These are phyloP conservation scores for Coendou prehensilis DNA, from an alignment of 2,797 vertebrate species.

Conservation along the genomic window DNA sequence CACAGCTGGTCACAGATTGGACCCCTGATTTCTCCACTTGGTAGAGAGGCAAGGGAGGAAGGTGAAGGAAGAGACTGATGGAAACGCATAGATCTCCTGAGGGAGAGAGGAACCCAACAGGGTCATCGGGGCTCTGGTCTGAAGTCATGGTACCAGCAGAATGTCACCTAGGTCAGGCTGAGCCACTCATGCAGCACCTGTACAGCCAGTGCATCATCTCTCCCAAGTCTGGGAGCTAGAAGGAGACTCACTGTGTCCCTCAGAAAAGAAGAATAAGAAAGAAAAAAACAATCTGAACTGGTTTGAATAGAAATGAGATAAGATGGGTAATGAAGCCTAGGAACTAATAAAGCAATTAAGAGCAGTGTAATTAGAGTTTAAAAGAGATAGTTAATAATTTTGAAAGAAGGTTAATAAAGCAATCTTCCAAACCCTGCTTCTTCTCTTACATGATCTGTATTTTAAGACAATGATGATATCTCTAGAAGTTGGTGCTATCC, in stretches of 20 bases:
- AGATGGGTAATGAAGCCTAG: not conserved
- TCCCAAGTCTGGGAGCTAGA: not conserved
- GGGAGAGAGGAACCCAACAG: not conserved
- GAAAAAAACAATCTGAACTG: not conserved
- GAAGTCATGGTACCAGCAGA: fast-evolving
- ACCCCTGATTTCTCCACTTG: too few relatives aligned
- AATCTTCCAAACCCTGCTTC: not conserved
- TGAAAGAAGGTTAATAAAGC: not conserved
- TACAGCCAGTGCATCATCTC: fast-evolving
- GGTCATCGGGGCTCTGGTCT: not conserved
- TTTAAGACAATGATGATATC: fast-evolving
- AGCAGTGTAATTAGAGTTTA: not conserved
- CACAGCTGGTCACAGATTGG: fast-evolving
- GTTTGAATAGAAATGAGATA: constrained; percentile 13
- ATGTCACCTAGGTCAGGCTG: fast-evolving
- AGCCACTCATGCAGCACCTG: fast-evolving
- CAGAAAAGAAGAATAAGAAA: not conserved
- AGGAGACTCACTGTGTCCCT: not conserved
- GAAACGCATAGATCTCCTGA: fast-evolving
- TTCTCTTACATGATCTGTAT: not conserved
- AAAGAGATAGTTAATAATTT: not conserved
- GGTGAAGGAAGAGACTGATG: not conserved
- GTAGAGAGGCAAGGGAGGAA: not conserved
- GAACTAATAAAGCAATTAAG: constrained; percentile 32
- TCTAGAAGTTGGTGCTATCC: fast-evolving